Conservation (phyloP, 2,888 invertebrate genomes). For the Noctua janthe region DNA sequence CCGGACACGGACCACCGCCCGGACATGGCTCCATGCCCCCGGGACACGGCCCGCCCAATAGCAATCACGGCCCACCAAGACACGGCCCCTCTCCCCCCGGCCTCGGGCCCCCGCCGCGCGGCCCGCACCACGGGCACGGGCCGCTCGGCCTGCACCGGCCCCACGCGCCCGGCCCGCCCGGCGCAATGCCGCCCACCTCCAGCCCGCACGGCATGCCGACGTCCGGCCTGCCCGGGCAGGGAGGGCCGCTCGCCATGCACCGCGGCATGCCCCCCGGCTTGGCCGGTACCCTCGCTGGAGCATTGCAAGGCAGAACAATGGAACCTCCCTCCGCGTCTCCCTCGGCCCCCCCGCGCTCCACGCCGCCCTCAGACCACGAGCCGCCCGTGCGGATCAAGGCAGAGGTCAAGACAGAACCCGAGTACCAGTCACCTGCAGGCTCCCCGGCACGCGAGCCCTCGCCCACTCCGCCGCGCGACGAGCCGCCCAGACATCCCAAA, state of each 20-base stretch:
- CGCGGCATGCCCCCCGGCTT: constrained; percentile 51
- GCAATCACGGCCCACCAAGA: constrained; percentile 45
- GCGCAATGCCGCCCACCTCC: constrained; percentile 53
- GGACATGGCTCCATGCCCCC: constrained; percentile 32
- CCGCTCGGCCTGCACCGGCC: constrained; percentile 55
- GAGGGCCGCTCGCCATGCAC: constrained; percentile 42
- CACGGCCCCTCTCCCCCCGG: constrained; percentile 48
- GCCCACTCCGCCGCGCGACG: constrained; percentile 74
- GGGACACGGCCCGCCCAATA: constrained; percentile 47
- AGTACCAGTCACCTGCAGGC: constrained; percentile 81
- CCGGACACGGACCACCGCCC: constrained; percentile 26
- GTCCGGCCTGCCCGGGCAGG: constrained; percentile 28
- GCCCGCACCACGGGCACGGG: constrained; percentile 58
- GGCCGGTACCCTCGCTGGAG: constrained; percentile 38
- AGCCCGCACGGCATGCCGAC: constrained; percentile 58
- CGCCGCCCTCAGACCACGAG: constrained; percentile 66
- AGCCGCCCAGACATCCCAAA: constrained; percentile 83
- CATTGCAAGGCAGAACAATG: constrained; percentile 37
- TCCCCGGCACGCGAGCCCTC: constrained; percentile 73
- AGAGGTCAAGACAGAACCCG: constrained; percentile 88
- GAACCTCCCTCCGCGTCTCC: constrained; percentile 53
- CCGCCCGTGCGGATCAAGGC: constrained; percentile 83
- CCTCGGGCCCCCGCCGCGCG: constrained; percentile 33
- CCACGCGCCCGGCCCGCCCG: constrained; percentile 62
- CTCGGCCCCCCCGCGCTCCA: constrained; percentile 52